These are phyloP conservation scores for Labroides dimidiatus DNA, from an alignment of 2,797 vertebrate genomes.

Conservation along the genomic window DNA sequence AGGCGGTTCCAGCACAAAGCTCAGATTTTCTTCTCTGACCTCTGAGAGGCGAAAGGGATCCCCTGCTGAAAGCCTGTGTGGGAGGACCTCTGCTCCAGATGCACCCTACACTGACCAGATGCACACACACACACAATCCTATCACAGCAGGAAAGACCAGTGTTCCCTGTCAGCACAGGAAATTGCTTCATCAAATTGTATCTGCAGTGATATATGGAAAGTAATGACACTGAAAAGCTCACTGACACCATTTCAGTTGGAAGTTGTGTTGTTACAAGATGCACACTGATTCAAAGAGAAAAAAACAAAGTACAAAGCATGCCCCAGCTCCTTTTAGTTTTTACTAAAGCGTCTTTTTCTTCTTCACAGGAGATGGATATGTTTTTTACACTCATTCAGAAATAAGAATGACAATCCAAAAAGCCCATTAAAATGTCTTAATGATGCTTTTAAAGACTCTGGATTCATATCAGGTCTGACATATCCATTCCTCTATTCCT, in stretches of 20 bases:
- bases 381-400: neutral
- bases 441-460: neutral
- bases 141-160: conserved; percentile 57
- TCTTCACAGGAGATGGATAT: neutral
- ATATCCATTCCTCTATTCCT: neutral
- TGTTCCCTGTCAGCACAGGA: conserved; percentile 70
- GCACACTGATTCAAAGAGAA: conserved; percentile 21
- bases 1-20: conserved; percentile 56
- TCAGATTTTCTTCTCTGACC: conserved; percentile 52
- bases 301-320: conserved; percentile 6
- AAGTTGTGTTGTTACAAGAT: conserved; percentile 39
- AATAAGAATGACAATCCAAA: neutral
- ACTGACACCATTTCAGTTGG: conserved; percentile 47
- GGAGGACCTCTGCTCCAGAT: conserved; percentile 72
- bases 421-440: neutral
- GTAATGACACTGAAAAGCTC: conserved; percentile 35
- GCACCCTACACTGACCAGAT: conserved; percentile 70
- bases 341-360: conserved; percentile 32
- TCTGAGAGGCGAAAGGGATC: conserved; percentile 40
- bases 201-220: conserved; percentile 59
- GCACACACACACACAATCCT: conserved; percentile 16
- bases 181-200: conserved; percentile 70
- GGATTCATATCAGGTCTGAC: neutral
- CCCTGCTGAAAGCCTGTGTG: conserved; percentile 61
- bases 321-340: neutral